phyloP scores from a whole-genome alignment of 2,888 invertebrate species.

The Caenorhabditis doughertyi region DNA sequence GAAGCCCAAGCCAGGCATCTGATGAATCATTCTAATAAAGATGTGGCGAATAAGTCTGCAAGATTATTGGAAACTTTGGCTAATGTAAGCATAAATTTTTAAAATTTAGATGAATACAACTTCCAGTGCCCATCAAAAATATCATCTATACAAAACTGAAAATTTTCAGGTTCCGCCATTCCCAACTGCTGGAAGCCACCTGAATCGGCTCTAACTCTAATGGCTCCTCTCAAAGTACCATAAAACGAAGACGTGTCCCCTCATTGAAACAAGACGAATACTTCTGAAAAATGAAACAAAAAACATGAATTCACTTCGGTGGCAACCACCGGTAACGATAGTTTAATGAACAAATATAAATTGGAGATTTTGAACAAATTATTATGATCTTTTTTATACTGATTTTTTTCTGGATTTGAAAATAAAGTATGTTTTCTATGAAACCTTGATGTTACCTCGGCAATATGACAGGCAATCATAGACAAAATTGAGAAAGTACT shows the following conservation, averaged over 20 bases:
- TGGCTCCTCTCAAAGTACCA: too few species aligned
- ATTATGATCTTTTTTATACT: neutral
- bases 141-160: too few species aligned
- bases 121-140: too few species aligned
- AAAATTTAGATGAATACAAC: too few species aligned
- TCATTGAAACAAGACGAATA: constrained; percentile 12
- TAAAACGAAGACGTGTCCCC: constrained; percentile 32
- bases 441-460: too few species aligned
- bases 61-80: constrained; percentile 73
- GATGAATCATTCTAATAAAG: constrained; percentile 67
- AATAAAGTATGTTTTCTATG: too few species aligned
- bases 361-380: neutral
- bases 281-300: neutral
- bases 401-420: too few species aligned
- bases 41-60: constrained; percentile 72
- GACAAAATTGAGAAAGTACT: too few species aligned
- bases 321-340: constrained; percentile 56
- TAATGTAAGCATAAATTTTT: constrained; percentile 54
- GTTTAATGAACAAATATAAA: too few species aligned
- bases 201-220: constrained; percentile 59
- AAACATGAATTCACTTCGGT: constrained; percentile 56
- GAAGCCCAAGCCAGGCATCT: constrained; percentile 64
- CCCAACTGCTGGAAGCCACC: constrained; percentile 65
- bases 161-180: constrained; percentile 68
- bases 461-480: too few species aligned